Evolutionary conservation across 2,113 vertebrate genomes (phyloP), one percentile per base, ranked within the genome.

Genomic region (Coptodon rendalli): DNA sequence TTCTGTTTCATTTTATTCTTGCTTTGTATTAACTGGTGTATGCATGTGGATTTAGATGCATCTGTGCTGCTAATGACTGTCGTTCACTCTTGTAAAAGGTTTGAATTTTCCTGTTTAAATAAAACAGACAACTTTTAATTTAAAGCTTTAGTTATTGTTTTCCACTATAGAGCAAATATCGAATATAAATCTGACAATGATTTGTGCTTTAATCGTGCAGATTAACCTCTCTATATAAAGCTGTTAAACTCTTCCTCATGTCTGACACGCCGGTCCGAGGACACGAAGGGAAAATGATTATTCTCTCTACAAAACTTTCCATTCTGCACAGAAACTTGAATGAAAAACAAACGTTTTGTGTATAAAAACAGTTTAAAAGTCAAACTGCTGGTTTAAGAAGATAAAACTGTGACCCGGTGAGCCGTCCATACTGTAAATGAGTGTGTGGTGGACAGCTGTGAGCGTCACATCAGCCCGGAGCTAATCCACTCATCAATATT

Each of bases 401-500:
- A 22, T 27, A 0, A 71, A 45, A 10, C 13, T 14, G 63, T 0
- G n/a, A 14, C 0, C n/a, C 0, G 36, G 63, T 1, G 43, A 80
- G 9, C 3, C 34, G 8, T 6, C 34, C 34, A 40, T 3, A 10
- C 59, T 54, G 59, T 54, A 14, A 1, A 31, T 10, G 84, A 8
- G 68, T 6, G 66, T 16, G 29, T 56, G 82, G 2, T 22, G 1
- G 6, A 83, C 87, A 91, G 86, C 59, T 87, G 89, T 79, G 85
- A 27, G 22, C 31, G 22, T 36, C 38, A 29, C 40, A 34, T 40
- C 14, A 1, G 59, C 36, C 80, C 10, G 1, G 48, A 89, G 43
- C 66, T 61, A 61, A 89, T 79, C 19, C 45, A 10, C 76, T 88
- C 34, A 8, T 92, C 86, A 91, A 89, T 86, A 88, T 8, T 29